These are phyloP conservation scores for Drosophila santomea DNA, from an alignment of 1,140 invertebrate genomes.

Conservation along the genomic window DNA sequence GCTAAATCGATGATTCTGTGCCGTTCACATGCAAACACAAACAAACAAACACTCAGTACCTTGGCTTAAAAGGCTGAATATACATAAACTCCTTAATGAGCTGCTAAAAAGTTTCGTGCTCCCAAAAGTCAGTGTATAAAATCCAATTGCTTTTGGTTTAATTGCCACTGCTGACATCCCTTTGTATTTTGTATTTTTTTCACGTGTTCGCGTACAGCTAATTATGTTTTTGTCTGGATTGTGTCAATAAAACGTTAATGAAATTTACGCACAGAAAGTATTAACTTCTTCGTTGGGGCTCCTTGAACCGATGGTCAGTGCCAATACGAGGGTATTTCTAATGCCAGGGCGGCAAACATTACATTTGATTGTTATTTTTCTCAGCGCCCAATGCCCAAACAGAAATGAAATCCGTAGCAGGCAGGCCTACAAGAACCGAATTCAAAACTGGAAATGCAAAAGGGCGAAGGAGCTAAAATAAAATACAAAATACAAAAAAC, in stretches of 20 bases:
- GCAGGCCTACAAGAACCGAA: constrained; percentile 22
- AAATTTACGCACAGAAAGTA: constrained; percentile 69
- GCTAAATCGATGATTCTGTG: too few species aligned
- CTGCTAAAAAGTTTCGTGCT: not conserved
- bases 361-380: constrained; percentile 77
- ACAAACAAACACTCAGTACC: too few species aligned
- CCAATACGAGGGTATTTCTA: constrained; percentile 44
- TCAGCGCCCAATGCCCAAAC: constrained; percentile 53
- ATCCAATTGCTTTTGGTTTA: not conserved
- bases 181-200: constrained; percentile 57
- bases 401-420: constrained; percentile 30
- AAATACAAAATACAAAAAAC: constrained; percentile 8
- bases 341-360: constrained; percentile 41
- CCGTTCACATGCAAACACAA: too few species aligned
- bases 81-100: too few species aligned
- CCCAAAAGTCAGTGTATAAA: not conserved
- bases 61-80: too few species aligned
- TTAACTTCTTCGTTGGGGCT: constrained; percentile 16
- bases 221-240: constrained; percentile 43
- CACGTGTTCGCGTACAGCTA: constrained; percentile 47
- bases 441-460: constrained; percentile 21
- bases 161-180: not conserved
- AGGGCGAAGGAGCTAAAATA: not conserved
- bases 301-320: not conserved
- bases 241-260: constrained; percentile 59